Evolutionary conservation across 2,888 invertebrate genomes (phyloP).

Genomic region (Gnatocerus cornutus): DNA sequence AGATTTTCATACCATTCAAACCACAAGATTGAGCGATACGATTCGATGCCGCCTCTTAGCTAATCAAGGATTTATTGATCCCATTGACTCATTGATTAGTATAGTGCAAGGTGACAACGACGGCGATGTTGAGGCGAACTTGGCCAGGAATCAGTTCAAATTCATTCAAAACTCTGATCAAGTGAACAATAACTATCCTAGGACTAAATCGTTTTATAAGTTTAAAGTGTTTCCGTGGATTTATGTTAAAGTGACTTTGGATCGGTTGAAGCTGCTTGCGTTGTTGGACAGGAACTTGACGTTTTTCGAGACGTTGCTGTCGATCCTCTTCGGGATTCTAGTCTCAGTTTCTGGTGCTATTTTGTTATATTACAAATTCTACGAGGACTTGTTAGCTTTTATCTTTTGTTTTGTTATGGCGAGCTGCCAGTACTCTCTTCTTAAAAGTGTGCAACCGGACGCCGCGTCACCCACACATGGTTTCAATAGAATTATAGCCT

Average conservation of each 20-base stretch:
- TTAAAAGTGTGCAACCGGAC: constrained; percentile 99
- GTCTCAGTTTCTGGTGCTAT: constrained; percentile 91
- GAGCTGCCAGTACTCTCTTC: constrained; percentile 95
- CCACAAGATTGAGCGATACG: constrained; percentile 39
- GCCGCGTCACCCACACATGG: constrained; percentile 99
- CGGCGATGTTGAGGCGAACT: constrained; percentile 73
- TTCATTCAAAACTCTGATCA: constrained; percentile 72
- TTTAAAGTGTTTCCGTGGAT: constrained; percentile 79
- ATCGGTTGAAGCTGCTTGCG: constrained; percentile 92
- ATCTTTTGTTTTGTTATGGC: constrained; percentile 98
- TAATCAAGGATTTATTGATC: constrained; percentile 23
- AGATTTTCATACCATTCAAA: constrained; percentile 43
- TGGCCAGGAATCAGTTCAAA: constrained; percentile 74
- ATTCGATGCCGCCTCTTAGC: constrained; percentile 17
- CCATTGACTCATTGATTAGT: constrained; percentile 51
- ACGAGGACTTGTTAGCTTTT: constrained; percentile 93
- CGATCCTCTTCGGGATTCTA: constrained; percentile 86
- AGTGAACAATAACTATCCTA: constrained; percentile 59
- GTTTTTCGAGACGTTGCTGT: constrained; percentile 85
- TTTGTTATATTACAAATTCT: constrained; percentile 88
- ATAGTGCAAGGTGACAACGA: constrained; percentile 70
- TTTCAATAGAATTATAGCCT: constrained; percentile 95
- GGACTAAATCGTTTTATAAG: constrained; percentile 79
- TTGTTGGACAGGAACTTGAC: constrained; percentile 94
- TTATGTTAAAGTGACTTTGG: constrained; percentile 89